Evolutionary conservation across 2,888 invertebrate species (phyloP).

Genomic region (Anarsia innoxiella): DNA sequence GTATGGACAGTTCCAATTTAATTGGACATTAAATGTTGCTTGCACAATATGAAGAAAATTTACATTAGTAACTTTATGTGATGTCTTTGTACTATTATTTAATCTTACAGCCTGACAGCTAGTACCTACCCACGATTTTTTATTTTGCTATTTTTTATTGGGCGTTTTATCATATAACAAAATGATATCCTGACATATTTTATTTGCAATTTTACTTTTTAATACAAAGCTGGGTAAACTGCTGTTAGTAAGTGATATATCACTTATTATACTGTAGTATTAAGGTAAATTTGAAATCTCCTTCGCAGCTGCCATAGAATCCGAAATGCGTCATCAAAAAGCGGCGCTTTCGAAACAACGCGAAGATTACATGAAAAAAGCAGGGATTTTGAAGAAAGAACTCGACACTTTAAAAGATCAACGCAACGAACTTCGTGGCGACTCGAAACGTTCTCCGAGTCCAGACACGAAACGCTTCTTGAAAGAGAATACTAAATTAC

Average conservation of each 20-base stretch:
- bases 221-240: too few relatives aligned
- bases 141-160: too few relatives aligned
- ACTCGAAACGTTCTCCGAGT: conserved; percentile 80
- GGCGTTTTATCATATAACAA: too few relatives aligned
- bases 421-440: conserved; percentile 83
- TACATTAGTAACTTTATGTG: too few relatives aligned
- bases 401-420: conserved; percentile 86
- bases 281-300: conserved; percentile 20
- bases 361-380: conserved; percentile 87
- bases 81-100: too few relatives aligned
- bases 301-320: conserved; percentile 79
- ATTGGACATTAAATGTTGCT: too few relatives aligned
- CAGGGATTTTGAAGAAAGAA: conserved; percentile 82
- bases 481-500: conserved; percentile 88
- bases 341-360: conserved; percentile 86
- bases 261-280: conserved; percentile 19
- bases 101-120: too few relatives aligned
- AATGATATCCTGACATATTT: too few relatives aligned
- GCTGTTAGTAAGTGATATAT: conserved; percentile 26
- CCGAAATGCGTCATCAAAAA: conserved; percentile 88
- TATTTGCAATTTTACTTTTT: too few relatives aligned
- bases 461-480: conserved; percentile 86
- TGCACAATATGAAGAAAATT: too few relatives aligned
- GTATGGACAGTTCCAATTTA: too few relatives aligned
- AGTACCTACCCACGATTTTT: too few relatives aligned